Evolutionary conservation across 1,140 invertebrate genomes (phyloP).

Genomic region (Holotrichia oblita): DNA sequence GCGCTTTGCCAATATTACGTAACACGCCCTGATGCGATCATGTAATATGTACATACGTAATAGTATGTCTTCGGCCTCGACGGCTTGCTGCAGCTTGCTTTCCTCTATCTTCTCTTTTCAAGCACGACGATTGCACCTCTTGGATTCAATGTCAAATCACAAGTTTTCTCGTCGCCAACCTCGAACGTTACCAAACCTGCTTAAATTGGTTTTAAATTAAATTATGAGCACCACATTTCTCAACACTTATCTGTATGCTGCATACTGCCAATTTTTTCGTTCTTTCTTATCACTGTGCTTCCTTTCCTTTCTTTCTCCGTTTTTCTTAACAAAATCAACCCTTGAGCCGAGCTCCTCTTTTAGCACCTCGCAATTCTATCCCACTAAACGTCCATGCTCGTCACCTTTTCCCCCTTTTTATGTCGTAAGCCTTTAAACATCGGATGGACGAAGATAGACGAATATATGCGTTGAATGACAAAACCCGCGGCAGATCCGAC

Average conservation of each 20-base stretch:
- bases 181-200: conserved; percentile 44
- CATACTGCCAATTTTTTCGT: conserved; percentile 39
- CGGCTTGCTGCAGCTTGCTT: too few relatives aligned
- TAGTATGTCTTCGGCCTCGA: too few relatives aligned
- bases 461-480: background rate
- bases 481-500: background rate
- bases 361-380: background rate
- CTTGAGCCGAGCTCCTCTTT: background rate
- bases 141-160: conserved; percentile 49
- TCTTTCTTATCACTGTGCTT: background rate
- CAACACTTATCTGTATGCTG: conserved; percentile 49
- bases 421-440: background rate
- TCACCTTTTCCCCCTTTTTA: background rate
- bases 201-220: conserved; percentile 52
- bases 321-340: background rate
- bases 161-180: conserved; percentile 52
- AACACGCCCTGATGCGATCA: too few relatives aligned
- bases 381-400: background rate
- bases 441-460: background rate
- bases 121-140: too few relatives aligned
- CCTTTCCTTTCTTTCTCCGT: background rate
- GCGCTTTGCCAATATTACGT: too few relatives aligned
- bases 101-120: background rate
- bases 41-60: too few relatives aligned
- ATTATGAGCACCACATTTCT: conserved; percentile 47